Evolutionary conservation across 1,140 invertebrate species (phyloP).

Genomic region (Rhopalosiphum maidis): DNA sequence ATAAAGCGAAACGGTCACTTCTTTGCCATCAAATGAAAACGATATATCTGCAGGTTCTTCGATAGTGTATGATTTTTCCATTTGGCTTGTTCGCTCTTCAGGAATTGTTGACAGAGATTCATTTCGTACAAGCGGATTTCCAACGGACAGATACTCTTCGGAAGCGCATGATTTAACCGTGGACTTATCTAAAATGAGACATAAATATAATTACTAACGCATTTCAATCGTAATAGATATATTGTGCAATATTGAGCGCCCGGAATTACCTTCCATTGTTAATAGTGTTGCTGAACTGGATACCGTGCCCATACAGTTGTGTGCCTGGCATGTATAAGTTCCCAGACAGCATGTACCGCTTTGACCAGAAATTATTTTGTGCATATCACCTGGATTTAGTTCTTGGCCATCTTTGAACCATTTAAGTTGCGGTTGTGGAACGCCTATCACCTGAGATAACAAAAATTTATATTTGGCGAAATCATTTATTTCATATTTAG

Average conservation of each 20-base stretch:
- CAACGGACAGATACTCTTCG: slow-evolving; percentile 33
- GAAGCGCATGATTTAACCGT: slow-evolving; percentile 47
- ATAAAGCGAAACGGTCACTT: slow-evolving; percentile 87
- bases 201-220: not conserved
- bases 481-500: not conserved
- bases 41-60: slow-evolving; percentile 85
- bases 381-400: slow-evolving; percentile 88
- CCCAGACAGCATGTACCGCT: slow-evolving; percentile 89
- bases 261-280: slow-evolving; percentile 77
- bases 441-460: slow-evolving; percentile 75
- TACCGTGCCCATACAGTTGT: slow-evolving; percentile 90
- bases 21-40: slow-evolving; percentile 89
- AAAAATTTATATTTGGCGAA: not conserved
- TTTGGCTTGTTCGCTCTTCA: slow-evolving; percentile 86
- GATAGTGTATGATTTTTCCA: slow-evolving; percentile 74
- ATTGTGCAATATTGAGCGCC: not conserved
- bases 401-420: slow-evolving; percentile 92
- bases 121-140: slow-evolving; percentile 69
- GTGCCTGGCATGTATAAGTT: slow-evolving; percentile 91
- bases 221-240: not conserved
- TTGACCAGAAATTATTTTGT: slow-evolving; percentile 86
- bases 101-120: slow-evolving; percentile 87
- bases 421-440: slow-evolving; percentile 83
- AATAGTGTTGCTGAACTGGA: slow-evolving; percentile 85
- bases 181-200: slow-evolving; percentile 5